Percentiles rank a stretch among this genome's conserved stretches.
phyloP scores from a whole-genome alignment of 2,888 invertebrate genomes.

The Sinopyrophorus schimmeli region DNA sequence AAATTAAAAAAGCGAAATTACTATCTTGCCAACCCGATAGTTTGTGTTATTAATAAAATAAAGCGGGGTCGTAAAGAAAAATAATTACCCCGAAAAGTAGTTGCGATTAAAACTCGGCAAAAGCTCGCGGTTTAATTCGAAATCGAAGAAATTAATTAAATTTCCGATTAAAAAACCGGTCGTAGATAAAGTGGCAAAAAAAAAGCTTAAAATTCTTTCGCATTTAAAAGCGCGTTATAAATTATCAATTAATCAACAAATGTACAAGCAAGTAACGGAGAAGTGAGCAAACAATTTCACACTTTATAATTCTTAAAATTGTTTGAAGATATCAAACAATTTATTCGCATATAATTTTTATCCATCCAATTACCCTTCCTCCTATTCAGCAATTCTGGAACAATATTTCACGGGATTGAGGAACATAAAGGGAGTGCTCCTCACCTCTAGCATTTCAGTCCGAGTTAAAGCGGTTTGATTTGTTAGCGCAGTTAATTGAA shows the following conservation, averaged over 20 bases:
- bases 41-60: too few relatives aligned
- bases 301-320: constrained; percentile 38
- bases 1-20: too few relatives aligned
- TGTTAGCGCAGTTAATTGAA: constrained; percentile 60
- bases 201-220: too few relatives aligned
- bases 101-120: too few relatives aligned
- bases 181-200: too few relatives aligned
- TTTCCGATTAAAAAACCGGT: too few relatives aligned
- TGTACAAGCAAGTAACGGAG: constrained; percentile 18
- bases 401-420: constrained; percentile 56
- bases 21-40: too few relatives aligned
- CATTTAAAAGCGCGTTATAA: constrained; percentile 28
- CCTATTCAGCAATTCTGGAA: constrained; percentile 55
- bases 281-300: constrained; percentile 37
- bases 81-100: too few relatives aligned
- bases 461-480: constrained; percentile 57
- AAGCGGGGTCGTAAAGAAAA: too few relatives aligned
- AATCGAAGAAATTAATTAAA: too few relatives aligned
- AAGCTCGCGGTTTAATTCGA: too few relatives aligned
- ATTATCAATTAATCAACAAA: constrained; percentile 37
- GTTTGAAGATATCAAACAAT: constrained; percentile 39
- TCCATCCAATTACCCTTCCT: constrained; percentile 55
- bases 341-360: constrained; percentile 50
- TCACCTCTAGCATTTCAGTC: constrained; percentile 47
- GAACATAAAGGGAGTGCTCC: constrained; percentile 50